Conservation (phyloP, 2,888 invertebrate species). For the Sabatieria punctata region DNA sequence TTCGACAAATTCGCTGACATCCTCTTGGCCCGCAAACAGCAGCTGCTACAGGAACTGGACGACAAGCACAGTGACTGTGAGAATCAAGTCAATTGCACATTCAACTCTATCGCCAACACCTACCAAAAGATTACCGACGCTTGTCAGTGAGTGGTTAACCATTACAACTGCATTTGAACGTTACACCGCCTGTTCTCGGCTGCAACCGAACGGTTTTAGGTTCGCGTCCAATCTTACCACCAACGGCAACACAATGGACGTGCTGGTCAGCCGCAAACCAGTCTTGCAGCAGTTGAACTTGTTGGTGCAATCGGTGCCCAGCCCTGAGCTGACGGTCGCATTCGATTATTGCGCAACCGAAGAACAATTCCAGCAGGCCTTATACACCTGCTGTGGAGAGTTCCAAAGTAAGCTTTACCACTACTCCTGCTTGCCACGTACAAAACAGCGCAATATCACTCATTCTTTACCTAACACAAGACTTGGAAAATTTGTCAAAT, state of each 20-base stretch:
- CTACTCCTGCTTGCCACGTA: neutral
- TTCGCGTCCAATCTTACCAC: constrained; percentile 63
- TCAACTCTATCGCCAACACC: too few relatives aligned
- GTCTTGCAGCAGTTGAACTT: constrained; percentile 56
- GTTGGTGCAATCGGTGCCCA: constrained; percentile 61
- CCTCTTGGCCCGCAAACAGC: constrained; percentile 60
- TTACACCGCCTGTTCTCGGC: too few relatives aligned
- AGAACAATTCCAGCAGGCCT: neutral
- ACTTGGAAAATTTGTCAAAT: too few relatives aligned
- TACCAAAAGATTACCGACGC: too few relatives aligned
- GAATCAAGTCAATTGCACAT: too few relatives aligned
- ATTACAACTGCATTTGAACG: too few relatives aligned
- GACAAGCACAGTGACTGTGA: too few relatives aligned
- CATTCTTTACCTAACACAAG: too few relatives aligned
- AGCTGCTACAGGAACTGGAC: constrained; percentile 29
- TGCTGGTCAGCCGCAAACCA: constrained; percentile 60
- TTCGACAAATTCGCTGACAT: constrained; percentile 47
- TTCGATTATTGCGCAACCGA: constrained; percentile 40
- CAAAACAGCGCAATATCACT: too few relatives aligned
- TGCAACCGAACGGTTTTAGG: too few relatives aligned
- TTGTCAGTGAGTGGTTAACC: too few relatives aligned
- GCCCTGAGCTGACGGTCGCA: constrained; percentile 57
- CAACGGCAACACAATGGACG: constrained; percentile 65
- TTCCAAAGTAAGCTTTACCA: neutral
- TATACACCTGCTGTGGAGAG: neutral